phyloP scores from a whole-genome alignment of 2,113 vertebrate genomes.

The Clarias macrocephalus region DNA sequence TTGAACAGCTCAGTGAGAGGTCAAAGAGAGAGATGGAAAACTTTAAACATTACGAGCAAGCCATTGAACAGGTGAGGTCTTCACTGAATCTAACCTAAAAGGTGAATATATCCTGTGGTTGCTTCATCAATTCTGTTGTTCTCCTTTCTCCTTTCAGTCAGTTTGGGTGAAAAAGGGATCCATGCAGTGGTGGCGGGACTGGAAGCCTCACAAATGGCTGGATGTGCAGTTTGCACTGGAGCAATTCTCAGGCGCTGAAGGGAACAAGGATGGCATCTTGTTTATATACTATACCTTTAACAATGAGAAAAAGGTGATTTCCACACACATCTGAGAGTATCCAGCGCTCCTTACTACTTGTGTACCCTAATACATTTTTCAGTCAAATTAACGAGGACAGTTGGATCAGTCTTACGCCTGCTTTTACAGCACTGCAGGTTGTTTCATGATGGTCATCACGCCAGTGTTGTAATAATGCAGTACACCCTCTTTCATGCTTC shows the following conservation, averaged over 20 bases:
- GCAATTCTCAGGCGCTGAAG: constrained; percentile 88
- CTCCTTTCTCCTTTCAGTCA: constrained; percentile 61
- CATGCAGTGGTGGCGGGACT: constrained; percentile 96
- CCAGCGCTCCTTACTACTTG: not conserved
- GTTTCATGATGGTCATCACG: not conserved
- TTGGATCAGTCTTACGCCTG: not conserved
- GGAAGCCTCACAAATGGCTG: constrained; percentile 93
- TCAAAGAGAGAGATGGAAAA: constrained; percentile 90
- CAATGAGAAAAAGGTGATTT: constrained; percentile 90
- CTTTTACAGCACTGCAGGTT: not conserved
- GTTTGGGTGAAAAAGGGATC: constrained; percentile 96
- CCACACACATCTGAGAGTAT: not conserved
- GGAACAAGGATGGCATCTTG: constrained; percentile 89
- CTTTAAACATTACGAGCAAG: constrained; percentile 92
- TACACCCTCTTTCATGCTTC: constrained; percentile 7
- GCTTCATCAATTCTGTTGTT: not conserved
- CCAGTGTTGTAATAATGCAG: not conserved
- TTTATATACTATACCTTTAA: constrained; percentile 92
- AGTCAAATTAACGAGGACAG: not conserved
- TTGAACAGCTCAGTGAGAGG: constrained; percentile 90
- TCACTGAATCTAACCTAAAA: not conserved
- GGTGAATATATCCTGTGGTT: not conserved
- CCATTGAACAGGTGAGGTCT: constrained; percentile 86
- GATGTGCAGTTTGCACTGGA: constrained; percentile 92
- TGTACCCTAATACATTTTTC: not conserved